Evolutionary conservation across 1,140 invertebrate genomes (phyloP).

Genomic region (Drosophila setifemur): DNA sequence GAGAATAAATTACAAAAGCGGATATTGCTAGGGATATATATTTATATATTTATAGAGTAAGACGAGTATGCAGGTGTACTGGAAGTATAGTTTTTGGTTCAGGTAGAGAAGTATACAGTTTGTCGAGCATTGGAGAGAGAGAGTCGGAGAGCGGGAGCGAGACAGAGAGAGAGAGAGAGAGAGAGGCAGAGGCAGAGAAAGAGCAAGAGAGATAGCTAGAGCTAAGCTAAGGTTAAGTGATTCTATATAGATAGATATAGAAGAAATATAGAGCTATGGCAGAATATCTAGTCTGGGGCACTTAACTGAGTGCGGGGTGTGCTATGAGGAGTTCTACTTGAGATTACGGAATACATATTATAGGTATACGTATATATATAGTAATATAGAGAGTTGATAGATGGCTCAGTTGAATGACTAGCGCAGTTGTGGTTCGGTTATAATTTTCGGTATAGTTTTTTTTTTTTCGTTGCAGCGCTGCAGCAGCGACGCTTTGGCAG

Average conservation of each 20-base stretch:
- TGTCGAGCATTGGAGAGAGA: constrained; percentile 27
- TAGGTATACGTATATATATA: constrained; percentile 44
- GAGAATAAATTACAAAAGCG: constrained; percentile 67
- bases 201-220: constrained; percentile 22
- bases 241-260: constrained; percentile 4
- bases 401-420: constrained; percentile 53
- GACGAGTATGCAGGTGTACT: constrained; percentile 43
- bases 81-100: constrained; percentile 36
- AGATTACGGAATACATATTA: constrained; percentile 34
- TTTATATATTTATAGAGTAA: constrained; percentile 16
- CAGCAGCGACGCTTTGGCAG: constrained; percentile 79
- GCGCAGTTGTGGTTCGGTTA: constrained; percentile 64
- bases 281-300: constrained; percentile 40
- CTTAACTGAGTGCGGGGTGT: constrained; percentile 25
- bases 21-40: constrained; percentile 21
- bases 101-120: constrained; percentile 26
- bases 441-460: constrained; percentile 27
- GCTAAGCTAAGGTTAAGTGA: constrained; percentile 33
- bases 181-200: constrained; percentile 15
- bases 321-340: constrained; percentile 43
- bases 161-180: neutral
- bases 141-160: constrained; percentile 16
- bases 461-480: constrained; percentile 59
- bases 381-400: constrained; percentile 45
- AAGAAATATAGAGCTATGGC: constrained; percentile 24